Evolutionary conservation across 2,888 invertebrate species (phyloP), one percentile per base, ranked within the genome.

Genomic region (Amphipyra tragopoginis): DNA sequence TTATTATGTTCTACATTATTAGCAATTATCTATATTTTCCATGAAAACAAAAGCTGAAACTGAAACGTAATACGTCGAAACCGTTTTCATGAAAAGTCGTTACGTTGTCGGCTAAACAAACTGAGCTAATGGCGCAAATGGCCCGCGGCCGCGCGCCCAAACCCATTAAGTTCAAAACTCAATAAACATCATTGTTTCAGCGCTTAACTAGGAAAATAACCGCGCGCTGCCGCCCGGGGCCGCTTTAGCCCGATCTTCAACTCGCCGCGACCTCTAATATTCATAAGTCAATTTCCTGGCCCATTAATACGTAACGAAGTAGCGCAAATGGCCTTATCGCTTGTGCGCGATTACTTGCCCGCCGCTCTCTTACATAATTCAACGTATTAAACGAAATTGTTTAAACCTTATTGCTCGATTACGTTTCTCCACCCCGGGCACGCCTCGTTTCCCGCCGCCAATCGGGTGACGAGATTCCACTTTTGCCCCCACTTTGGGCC

Each of bases 301-400:
- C 93, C 93, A 94, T 94, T 94, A 94, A 94, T 94, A 94, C 93
- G 94, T 94, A 94, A 94, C 94, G 94, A 94, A 93, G 94, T 92
- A 93, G 93, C 93, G 93, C 93, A 94, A 94, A 94, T 94, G 94
- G 93, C 93, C 93, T 94, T 94, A 94, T 94, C 94, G 94, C 93
- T 93, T 93, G 93, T 93, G 94, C 94, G 88, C 94, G 94, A 94
- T 94, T 94, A 94, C 94, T 93, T 92, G 93, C 92, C 85, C 90
- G 93, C 93, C 93, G 91, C 91, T 90, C 92, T 93, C 94, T 94
- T 95, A 95, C 95, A 95, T 94, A 95, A 95, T 95, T 95, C 95
- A 95, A 95, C 94, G 94, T 95, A 95, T 95, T 95, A 95, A 95
- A 95, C 95, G 94, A 95, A 95, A 95, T 95, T 95, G 95, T 95